These are phyloP conservation scores for Hermetia illucens DNA, from an alignment of 1,140 invertebrate genomes.

Conservation along the genomic window DNA sequence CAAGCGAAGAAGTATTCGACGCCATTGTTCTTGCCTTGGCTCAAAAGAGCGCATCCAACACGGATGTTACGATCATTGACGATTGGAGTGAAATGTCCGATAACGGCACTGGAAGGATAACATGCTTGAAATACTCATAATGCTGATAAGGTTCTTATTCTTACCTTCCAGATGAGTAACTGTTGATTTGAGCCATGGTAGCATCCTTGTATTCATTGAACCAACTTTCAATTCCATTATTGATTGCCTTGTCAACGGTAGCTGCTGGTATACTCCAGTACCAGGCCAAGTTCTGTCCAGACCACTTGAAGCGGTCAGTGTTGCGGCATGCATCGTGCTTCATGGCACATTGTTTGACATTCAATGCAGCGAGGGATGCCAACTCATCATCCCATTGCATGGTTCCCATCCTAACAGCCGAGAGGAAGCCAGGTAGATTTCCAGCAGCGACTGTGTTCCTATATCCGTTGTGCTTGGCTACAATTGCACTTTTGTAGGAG, in stretches of 20 bases:
- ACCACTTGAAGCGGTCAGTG: background rate
- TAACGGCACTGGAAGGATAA: background rate
- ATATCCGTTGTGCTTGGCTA: too few relatives aligned
- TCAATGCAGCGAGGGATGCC: constrained; percentile 1
- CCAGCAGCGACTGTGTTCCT: too few relatives aligned
- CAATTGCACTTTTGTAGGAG: too few relatives aligned
- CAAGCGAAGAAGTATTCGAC: background rate
- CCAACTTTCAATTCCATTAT: background rate
- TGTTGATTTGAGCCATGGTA: background rate
- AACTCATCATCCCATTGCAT: constrained; percentile 3
- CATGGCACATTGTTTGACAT: constrained; percentile 3
- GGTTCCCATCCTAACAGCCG: too few relatives aligned
- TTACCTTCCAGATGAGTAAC: background rate
- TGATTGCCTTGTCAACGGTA: background rate
- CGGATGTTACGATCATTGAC: background rate
- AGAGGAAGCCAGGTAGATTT: too few relatives aligned
- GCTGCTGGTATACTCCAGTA: background rate
- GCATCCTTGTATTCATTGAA: background rate
- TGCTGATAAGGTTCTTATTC: background rate
- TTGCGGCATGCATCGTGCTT: constrained; percentile 2
- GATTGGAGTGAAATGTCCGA: background rate
- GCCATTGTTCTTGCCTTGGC: background rate
- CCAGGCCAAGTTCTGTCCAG: background rate
- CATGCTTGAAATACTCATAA: background rate
- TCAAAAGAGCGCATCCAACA: background rate